phyloP scores from a whole-genome alignment of 2,888 invertebrate species.

The Alsophila aescularia region DNA sequence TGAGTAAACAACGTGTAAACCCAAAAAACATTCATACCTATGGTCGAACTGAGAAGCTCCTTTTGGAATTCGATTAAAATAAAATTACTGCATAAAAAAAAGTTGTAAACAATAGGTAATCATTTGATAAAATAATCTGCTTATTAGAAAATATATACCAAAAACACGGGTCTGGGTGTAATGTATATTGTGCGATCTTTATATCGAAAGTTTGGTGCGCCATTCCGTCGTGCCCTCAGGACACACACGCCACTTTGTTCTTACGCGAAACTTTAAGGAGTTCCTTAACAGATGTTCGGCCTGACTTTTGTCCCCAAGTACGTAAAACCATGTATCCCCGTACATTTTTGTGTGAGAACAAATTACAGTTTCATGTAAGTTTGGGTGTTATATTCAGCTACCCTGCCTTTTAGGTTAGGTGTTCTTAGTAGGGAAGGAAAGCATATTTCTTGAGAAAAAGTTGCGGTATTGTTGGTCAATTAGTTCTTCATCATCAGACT shows the following conservation, averaged over 20 bases:
- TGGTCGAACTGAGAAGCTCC: too few species aligned
- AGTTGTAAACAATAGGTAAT: too few species aligned
- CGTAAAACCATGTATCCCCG: constrained; percentile 56
- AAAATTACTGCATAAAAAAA: neutral
- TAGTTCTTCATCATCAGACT: neutral
- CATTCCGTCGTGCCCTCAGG: constrained; percentile 60
- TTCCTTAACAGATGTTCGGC: constrained; percentile 75
- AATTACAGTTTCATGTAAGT: constrained; percentile 39
- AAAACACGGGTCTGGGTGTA: constrained; percentile 27
- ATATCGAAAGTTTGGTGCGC: constrained; percentile 64
- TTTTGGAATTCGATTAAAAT: too few species aligned
- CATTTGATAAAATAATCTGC: neutral
- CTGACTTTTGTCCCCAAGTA: constrained; percentile 70
- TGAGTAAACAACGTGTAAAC: too few species aligned
- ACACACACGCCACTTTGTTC: constrained; percentile 73
- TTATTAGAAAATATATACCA: constrained; percentile 5
- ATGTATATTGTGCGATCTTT: constrained; percentile 54
- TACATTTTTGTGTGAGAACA: constrained; percentile 49
- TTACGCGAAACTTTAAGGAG: constrained; percentile 70
- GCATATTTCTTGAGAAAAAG: neutral
- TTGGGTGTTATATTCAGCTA: constrained; percentile 18
- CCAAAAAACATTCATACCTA: too few species aligned
- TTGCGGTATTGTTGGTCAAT: neutral
- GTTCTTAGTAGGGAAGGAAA: neutral
- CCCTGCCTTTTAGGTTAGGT: constrained; percentile 1